Percentiles rank a stretch among this genome's conserved stretches.
Conservation (phyloP, 2,888 invertebrate genomes). For the Nomada ferruginata region DNA sequence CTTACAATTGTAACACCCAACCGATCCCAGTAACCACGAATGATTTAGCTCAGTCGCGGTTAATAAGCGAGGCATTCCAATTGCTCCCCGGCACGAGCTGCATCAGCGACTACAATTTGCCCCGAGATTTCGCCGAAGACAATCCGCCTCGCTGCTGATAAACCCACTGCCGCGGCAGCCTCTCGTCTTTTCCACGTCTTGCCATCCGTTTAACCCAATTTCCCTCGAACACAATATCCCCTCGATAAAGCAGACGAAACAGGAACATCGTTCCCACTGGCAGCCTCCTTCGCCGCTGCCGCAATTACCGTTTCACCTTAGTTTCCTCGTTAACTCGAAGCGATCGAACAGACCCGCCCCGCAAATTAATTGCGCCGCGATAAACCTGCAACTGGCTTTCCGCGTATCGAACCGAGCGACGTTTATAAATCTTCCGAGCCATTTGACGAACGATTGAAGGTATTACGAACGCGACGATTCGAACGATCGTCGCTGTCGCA, state of each 20-base stretch:
- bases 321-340: conserved; percentile 13
- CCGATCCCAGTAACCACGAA: background rate
- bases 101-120: background rate
- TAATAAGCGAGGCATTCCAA: background rate
- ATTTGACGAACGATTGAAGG: conserved; percentile 19
- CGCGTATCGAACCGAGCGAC: background rate
- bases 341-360: background rate
- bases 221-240: background rate
- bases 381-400: background rate
- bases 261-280: too few species aligned
- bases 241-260: too few species aligned
- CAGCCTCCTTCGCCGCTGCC: too few species aligned
- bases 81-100: background rate
- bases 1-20: background rate
- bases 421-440: background rate
- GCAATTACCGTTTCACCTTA: background rate
- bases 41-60: background rate
- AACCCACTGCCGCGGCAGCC: background rate
- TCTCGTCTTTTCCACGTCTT: background rate
- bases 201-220: background rate
- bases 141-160: background rate
- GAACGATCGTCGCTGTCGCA: conserved; percentile 62
- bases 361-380: conserved; percentile 29
- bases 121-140: conserved; percentile 10
- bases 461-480: conserved; percentile 45